These are phyloP conservation scores for Himalopsyche anomala DNA, from an alignment of 2,888 invertebrate genomes.

Conservation along the genomic window DNA sequence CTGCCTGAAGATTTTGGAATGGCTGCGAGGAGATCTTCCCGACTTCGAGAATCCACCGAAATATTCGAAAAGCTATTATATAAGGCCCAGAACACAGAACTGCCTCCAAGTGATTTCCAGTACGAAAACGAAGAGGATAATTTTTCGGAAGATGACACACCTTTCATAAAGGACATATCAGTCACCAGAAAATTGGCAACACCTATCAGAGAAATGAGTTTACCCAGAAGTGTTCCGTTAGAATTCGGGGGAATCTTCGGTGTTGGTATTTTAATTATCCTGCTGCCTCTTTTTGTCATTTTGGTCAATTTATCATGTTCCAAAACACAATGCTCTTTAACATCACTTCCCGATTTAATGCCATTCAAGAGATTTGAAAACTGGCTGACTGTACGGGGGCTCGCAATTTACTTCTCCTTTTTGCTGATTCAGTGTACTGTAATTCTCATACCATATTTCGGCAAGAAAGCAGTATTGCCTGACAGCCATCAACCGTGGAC, in stretches of 20 bases:
- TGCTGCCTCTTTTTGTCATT: slow-evolving; percentile 71
- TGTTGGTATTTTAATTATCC: slow-evolving; percentile 69
- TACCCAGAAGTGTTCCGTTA: slow-evolving; percentile 67
- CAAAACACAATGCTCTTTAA: slow-evolving; percentile 70
- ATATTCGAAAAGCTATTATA: slow-evolving; percentile 69
- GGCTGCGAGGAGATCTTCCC: slow-evolving; percentile 70
- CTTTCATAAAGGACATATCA: slow-evolving; percentile 69
- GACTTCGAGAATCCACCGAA: slow-evolving; percentile 72
- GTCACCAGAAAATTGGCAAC: slow-evolving; percentile 73
- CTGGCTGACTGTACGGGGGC: slow-evolving; percentile 70
- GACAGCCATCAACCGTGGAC: slow-evolving; percentile 73
- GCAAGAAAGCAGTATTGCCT: slow-evolving; percentile 72
- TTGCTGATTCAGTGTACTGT: slow-evolving; percentile 74
- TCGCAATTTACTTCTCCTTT: slow-evolving; percentile 71
- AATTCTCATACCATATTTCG: slow-evolving; percentile 77
- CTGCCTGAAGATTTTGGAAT: slow-evolving; percentile 70
- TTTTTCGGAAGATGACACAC: slow-evolving; percentile 69
- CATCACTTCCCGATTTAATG: slow-evolving; percentile 69
- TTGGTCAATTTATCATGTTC: slow-evolving; percentile 71
- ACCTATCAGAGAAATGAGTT: slow-evolving; percentile 70
- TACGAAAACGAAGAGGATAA: slow-evolving; percentile 73
- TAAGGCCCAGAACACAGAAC: slow-evolving; percentile 59
- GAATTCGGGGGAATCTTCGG: slow-evolving; percentile 74
- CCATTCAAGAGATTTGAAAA: slow-evolving; percentile 68
- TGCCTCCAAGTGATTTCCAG: slow-evolving; percentile 67